Base-by-base conservation (phyloP, 2,888 invertebrate species). In the Microchrysa polita region DNA sequence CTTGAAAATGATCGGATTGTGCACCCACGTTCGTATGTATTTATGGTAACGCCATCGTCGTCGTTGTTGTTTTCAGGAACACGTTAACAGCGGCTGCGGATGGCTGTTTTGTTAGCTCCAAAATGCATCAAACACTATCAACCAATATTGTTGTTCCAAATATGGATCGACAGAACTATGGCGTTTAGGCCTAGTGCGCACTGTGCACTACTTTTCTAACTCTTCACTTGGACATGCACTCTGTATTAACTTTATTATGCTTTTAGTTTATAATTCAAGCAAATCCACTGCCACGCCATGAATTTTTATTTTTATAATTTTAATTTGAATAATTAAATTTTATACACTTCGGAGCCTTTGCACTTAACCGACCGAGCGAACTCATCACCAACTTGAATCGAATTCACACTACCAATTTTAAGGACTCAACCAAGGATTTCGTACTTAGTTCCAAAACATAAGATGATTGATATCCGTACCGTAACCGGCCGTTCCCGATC, bases 1-100 rank as follows among this genome's bases (percentile, higher is more conserved):
- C 69, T 69, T 69, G 69, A 69, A 57, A 69, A 44, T 65, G 48
- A 65, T 48, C 65, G 65, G 65, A 65, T 65, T 48, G n/a, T n/a
- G 65, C 48, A 65, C 65, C 65, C 65, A 65, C 65, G 65, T 48
- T 14, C 65, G 65, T 61, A 16, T 27, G 34, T 48, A n/a, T n/a
- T n/a, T n/a, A n/a, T n/a, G n/a, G n/a, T n/a, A n/a, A n/a, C n/a
- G n/a, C n/a, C n/a, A n/a, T n/a, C n/a, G n/a, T n/a, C n/a, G n/a
- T n/a, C n/a, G n/a, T n/a, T n/a, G n/a, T n/a, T n/a, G n/a, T n/a
- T n/a, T n/a, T 44, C 48, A 65, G n/a, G 22, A 22, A 65, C 48
- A 22, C 65, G 48, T 44, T 65, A 2, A 7, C 27, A 34, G 4
- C 27, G 27, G 4, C 2, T 7, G 27, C 27, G n/a, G n/a, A 2